phyloP scores from a whole-genome alignment of 2,888 invertebrate species.

The Sympetrum striolatum region DNA sequence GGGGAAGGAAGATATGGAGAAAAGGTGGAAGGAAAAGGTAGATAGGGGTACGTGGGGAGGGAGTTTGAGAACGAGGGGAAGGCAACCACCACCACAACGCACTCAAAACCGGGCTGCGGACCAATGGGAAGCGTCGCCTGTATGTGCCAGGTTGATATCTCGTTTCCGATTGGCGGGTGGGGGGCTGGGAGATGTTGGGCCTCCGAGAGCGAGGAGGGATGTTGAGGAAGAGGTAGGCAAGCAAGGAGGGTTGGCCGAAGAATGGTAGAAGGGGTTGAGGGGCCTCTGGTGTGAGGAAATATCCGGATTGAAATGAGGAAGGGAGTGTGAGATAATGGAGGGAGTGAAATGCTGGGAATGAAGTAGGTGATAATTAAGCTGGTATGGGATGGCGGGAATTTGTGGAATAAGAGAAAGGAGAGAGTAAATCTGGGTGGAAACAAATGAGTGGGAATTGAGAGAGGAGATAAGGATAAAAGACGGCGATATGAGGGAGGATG shows the following conservation, averaged over 20 bases:
- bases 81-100: slow-evolving; percentile 29
- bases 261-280: background rate
- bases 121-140: slow-evolving; percentile 33
- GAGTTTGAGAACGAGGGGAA: background rate
- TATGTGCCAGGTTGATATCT: slow-evolving; percentile 34
- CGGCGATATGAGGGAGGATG: background rate
- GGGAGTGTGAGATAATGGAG: background rate
- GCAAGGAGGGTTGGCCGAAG: background rate
- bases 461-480: background rate
- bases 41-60: background rate
- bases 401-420: background rate
- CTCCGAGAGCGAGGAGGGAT: slow-evolving; percentile 1
- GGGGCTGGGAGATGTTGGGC: background rate
- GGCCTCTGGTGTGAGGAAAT: background rate
- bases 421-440: background rate
- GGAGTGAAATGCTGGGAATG: background rate
- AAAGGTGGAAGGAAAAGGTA: background rate
- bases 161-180: slow-evolving; percentile 27
- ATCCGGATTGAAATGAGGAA: background rate
- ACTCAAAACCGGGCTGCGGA: slow-evolving; percentile 40
- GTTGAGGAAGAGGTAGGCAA: background rate
- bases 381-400: background rate
- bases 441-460: background rate
- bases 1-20: background rate
- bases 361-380: background rate